Conservation (phyloP, 1,140 invertebrate species). For the Bombus impatiens region DNA sequence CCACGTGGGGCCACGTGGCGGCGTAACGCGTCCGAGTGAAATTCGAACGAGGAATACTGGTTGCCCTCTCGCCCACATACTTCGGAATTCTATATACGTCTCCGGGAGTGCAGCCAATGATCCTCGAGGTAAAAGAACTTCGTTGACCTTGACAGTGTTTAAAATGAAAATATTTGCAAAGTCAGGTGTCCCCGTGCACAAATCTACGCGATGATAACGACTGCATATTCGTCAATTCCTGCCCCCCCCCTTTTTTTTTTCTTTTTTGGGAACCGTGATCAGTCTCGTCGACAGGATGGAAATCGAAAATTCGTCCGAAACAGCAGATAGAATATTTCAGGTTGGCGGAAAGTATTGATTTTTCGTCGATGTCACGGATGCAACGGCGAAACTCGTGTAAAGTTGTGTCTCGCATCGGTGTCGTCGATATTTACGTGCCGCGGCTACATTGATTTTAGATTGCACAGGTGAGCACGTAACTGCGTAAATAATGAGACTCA, state of each 20-base stretch:
- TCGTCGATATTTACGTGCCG: slow-evolving; percentile 58
- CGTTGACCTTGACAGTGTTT: slow-evolving; percentile 25
- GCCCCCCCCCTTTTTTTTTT: too few relatives aligned
- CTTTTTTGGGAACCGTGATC: not conserved
- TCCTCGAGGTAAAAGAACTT: not conserved
- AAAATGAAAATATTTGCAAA: too few relatives aligned
- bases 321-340: slow-evolving; percentile 12
- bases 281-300: not conserved
- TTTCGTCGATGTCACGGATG: slow-evolving; percentile 33
- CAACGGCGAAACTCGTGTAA: slow-evolving; percentile 28
- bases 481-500: slow-evolving; percentile 67
- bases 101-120: slow-evolving; percentile 4
- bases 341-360: slow-evolving; percentile 34
- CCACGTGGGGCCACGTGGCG: slow-evolving; percentile 55
- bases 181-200: too few relatives aligned
- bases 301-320: slow-evolving; percentile 18
- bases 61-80: slow-evolving; percentile 23
- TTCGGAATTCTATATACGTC: slow-evolving; percentile 22
- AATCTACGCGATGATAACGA: too few relatives aligned
- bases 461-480: slow-evolving; percentile 57
- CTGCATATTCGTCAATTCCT: not conserved
- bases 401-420: slow-evolving; percentile 19
- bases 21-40: slow-evolving; percentile 53
- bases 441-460: slow-evolving; percentile 63
- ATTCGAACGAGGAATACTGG: slow-evolving; percentile 47